Evolutionary conservation across 2,888 invertebrate species (phyloP).

Genomic region (Heliconius hortense): DNA sequence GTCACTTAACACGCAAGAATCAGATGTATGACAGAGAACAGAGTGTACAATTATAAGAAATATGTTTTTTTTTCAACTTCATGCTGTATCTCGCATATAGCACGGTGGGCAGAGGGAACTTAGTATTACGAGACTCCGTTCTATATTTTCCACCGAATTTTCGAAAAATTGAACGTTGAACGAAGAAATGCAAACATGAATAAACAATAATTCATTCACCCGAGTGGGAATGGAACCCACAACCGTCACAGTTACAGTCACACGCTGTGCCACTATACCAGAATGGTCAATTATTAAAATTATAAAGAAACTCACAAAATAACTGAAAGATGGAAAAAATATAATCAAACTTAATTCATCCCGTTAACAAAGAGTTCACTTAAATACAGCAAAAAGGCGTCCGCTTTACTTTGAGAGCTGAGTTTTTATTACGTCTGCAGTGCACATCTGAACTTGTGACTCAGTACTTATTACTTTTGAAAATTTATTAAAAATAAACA

Average conservation of each 20-base stretch:
- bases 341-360: conserved; percentile 5
- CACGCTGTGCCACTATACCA: neutral
- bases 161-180: neutral
- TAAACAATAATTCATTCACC: neutral
- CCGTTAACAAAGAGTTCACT: conserved; percentile 11
- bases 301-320: neutral
- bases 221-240: neutral
- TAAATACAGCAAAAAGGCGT: conserved; percentile 15
- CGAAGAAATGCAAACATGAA: neutral
- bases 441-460: too few relatives aligned
- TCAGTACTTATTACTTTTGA: too few relatives aligned
- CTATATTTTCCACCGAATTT: neutral
- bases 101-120: neutral
- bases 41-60: too few relatives aligned
- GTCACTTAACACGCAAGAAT: too few relatives aligned
- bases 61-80: neutral
- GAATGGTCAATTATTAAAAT: conserved; percentile 1
- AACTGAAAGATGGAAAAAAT: neutral
- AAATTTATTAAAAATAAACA: too few relatives aligned
- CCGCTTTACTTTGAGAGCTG: neutral
- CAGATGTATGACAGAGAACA: too few relatives aligned
- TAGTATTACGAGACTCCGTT: neutral
- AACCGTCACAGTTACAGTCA: neutral
- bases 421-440: too few relatives aligned
- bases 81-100: neutral